Percentiles rank a stretch among this genome's conserved stretches.
These are phyloP conservation scores for Himalopsyche phryganea DNA, from an alignment of 1,140 invertebrate species.

Conservation along the genomic window DNA sequence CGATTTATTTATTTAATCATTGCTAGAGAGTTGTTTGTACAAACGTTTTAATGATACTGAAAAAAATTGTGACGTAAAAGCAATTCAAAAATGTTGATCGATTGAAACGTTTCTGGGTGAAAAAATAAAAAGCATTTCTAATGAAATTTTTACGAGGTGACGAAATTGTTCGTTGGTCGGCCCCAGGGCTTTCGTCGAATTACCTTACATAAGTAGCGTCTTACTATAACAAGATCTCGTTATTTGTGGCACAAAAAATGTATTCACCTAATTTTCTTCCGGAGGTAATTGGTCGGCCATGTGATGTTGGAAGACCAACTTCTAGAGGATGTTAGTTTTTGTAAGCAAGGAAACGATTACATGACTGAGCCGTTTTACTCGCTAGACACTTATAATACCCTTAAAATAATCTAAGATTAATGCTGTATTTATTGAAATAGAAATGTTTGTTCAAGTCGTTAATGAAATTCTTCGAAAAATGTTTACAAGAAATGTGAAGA, in stretches of 20 bases:
- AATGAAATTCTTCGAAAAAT: too few species aligned
- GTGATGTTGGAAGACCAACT: constrained; percentile 7
- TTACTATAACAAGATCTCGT: constrained; percentile 18
- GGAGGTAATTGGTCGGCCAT: constrained; percentile 13
- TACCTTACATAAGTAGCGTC: constrained; percentile 17
- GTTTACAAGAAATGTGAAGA: too few species aligned
- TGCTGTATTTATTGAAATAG: too few species aligned
- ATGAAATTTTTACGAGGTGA: constrained; percentile 28
- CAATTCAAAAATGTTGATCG: background rate
- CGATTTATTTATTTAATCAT: too few species aligned
- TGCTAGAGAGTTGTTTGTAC: too few species aligned
- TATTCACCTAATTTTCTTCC: constrained; percentile 13
- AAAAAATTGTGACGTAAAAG: too few species aligned
- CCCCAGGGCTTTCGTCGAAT: constrained; percentile 4
- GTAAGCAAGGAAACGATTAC: constrained; percentile 26
- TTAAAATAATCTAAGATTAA: too few species aligned
- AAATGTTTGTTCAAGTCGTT: too few species aligned
- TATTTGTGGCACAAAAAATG: constrained; percentile 18
- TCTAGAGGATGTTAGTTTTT: constrained; percentile 26
- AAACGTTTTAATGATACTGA: too few species aligned
- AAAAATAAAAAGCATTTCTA: constrained; percentile 8
- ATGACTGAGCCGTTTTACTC: constrained; percentile 12
- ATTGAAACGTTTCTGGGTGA: background rate
- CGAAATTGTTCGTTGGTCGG: constrained; percentile 15
- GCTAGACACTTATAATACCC: too few species aligned